These are phyloP conservation scores for Sebastes reedi DNA, from an alignment of 2,797 vertebrate genomes.

Conservation along the genomic window DNA sequence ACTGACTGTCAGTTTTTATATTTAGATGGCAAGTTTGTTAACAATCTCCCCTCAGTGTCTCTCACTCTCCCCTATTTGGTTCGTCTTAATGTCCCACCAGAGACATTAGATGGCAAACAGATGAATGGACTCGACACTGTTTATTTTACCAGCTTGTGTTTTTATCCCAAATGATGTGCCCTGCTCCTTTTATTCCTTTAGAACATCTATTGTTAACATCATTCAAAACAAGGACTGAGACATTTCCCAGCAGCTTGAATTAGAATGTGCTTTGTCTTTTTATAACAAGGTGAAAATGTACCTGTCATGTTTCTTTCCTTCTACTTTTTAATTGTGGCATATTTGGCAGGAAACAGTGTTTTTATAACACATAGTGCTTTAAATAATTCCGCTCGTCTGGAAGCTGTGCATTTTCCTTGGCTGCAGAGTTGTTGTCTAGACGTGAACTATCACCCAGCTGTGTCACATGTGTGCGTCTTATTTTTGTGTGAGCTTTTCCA, in stretches of 20 bases:
- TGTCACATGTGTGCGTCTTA: conserved; percentile 11
- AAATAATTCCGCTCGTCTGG: background rate
- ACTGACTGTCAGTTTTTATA: conserved; percentile 63
- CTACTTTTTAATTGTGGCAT: background rate
- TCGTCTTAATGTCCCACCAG: conserved; percentile 34
- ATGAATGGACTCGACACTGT: conserved; percentile 27
- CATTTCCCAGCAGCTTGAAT: background rate
- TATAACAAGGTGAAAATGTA: conserved; percentile 8
- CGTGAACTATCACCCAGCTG: conserved; percentile 39
- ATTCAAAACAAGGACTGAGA: background rate
- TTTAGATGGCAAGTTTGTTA: conserved; percentile 66
- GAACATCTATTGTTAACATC: conserved; percentile 3
- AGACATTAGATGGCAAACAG: conserved; percentile 28
- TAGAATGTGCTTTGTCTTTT: background rate
- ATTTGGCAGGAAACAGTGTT: background rate
- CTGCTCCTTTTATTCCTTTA: conserved; percentile 17
- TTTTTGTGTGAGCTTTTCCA: conserved; percentile 9
- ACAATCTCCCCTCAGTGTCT: conserved; percentile 39
- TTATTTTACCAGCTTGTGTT: conserved; percentile 27
- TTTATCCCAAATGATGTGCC: conserved; percentile 1
- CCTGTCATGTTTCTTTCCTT: background rate
- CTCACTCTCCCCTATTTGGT: conserved; percentile 32
- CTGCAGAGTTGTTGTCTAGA: conserved; percentile 35
- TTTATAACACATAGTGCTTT: background rate
- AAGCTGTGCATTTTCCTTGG: conserved; percentile 22